phyloP scores from a whole-genome alignment of 1,140 invertebrate species.

The Apis florea region DNA sequence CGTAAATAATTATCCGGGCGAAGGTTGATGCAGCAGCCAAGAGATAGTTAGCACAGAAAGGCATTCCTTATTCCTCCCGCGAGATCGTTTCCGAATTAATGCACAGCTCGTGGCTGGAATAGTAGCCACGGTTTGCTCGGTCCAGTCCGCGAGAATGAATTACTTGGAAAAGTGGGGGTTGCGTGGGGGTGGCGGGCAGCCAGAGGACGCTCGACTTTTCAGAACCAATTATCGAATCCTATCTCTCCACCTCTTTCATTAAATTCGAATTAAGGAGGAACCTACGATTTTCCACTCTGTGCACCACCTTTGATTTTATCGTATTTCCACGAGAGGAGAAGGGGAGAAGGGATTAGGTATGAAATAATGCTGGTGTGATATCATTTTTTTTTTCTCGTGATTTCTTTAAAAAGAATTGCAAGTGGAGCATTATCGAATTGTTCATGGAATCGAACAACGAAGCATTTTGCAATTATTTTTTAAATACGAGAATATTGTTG shows the following conservation, averaged over 20 bases:
- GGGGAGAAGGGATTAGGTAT: too few species aligned
- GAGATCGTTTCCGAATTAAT: slow-evolving; percentile 69
- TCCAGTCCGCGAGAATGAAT: slow-evolving; percentile 1
- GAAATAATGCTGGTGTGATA: too few species aligned
- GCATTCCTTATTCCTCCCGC: slow-evolving; percentile 68
- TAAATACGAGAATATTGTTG: too few species aligned
- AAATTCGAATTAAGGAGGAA: slow-evolving; percentile 50
- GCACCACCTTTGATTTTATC: neutral
- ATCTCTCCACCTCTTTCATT: slow-evolving; percentile 41
- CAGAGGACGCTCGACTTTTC: slow-evolving; percentile 42
- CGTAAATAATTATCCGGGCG: slow-evolving; percentile 66
- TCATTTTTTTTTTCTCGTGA: too few species aligned
- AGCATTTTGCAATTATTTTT: too few species aligned
- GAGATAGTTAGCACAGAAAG: slow-evolving; percentile 53
- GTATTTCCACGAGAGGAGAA: too few species aligned
- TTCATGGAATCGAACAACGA: too few species aligned
- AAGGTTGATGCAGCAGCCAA: neutral
- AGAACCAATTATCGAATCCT: slow-evolving; percentile 65
- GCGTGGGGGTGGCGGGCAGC: neutral
- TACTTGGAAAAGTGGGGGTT: neutral
- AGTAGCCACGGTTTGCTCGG: neutral
- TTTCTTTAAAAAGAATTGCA: too few species aligned
- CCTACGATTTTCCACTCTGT: neutral
- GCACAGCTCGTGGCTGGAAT: slow-evolving; percentile 64
- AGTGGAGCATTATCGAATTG: too few species aligned